phyloP scores from a whole-genome alignment of 2,113 vertebrate genomes.

The Pelmatolapia mariae region DNA sequence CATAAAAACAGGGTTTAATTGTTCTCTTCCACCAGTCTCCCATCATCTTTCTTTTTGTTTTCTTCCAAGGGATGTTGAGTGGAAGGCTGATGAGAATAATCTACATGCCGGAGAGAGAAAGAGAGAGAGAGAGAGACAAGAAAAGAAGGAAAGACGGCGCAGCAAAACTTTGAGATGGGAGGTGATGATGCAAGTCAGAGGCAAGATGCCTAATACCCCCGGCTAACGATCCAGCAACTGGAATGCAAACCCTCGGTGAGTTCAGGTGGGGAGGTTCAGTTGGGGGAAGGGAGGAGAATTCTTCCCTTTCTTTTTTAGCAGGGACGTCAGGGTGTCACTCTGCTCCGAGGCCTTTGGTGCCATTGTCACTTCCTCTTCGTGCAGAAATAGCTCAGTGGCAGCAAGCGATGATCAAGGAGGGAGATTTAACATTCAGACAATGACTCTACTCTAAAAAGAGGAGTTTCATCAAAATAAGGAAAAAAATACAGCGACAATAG shows the following conservation, averaged over 20 bases:
- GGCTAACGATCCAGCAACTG: slow-evolving; percentile 64
- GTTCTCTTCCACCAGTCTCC: slow-evolving; percentile 11
- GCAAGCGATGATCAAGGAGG: slow-evolving; percentile 13
- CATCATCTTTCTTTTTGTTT: slow-evolving; percentile 23
- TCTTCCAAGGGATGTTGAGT: slow-evolving; percentile 2
- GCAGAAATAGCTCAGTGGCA: neutral
- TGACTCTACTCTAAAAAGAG: neutral
- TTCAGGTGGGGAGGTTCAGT: slow-evolving; percentile 40
- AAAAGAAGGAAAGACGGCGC: slow-evolving; percentile 2
- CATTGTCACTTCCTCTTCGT: slow-evolving; percentile 18
- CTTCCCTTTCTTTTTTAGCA: neutral
- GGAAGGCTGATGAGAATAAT: slow-evolving; percentile 56
- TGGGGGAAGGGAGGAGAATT: neutral
- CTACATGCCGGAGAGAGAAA: slow-evolving; percentile 54
- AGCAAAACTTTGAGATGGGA: slow-evolving; percentile 47
- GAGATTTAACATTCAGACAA: neutral
- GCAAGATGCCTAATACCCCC: slow-evolving; percentile 65
- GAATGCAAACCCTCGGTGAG: slow-evolving; percentile 56
- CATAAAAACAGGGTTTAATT: neutral
- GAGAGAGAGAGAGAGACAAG: neutral
- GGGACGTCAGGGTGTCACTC: neutral
- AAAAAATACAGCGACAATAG: neutral
- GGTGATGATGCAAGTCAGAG: slow-evolving; percentile 68
- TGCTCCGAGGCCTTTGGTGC: neutral
- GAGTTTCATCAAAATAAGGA: neutral